Percentiles rank a stretch among this genome's conserved stretches.
Evolutionary conservation across 2,113 vertebrate species (phyloP).

Genomic region (Blennius ocellaris): DNA sequence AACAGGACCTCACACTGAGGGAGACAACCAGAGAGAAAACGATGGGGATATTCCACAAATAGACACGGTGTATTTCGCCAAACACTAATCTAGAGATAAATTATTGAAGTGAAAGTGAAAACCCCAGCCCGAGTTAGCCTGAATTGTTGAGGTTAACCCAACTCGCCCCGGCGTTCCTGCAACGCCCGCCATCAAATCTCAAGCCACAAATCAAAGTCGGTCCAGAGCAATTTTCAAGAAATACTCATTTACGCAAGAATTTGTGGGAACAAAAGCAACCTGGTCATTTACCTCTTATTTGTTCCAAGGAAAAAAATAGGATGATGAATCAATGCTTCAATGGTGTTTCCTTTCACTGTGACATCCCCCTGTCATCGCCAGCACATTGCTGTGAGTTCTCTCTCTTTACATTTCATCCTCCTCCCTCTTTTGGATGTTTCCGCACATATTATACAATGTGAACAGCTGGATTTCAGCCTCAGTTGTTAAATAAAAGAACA

Average conservation of each 20-base stretch:
- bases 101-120: slow-evolving; percentile 56
- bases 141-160: slow-evolving; percentile 27
- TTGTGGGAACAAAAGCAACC: slow-evolving; percentile 22
- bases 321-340: neutral
- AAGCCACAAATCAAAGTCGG: slow-evolving; percentile 41
- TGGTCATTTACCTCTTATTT: slow-evolving; percentile 12
- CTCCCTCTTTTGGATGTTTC: too few species aligned
- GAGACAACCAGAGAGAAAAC: slow-evolving; percentile 27
- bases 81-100: slow-evolving; percentile 55
- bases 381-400: neutral
- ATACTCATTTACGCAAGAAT: slow-evolving; percentile 26
- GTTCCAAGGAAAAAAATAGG: slow-evolving; percentile 6
- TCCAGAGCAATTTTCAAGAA: slow-evolving; percentile 27
- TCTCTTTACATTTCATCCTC: neutral
- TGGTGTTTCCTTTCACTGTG: neutral
- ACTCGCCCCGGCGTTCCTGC: slow-evolving; percentile 36
- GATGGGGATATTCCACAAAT: slow-evolving; percentile 33
- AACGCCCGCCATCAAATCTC: slow-evolving; percentile 18
- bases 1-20: slow-evolving; percentile 73
- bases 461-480: too few species aligned
- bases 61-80: slow-evolving; percentile 43
- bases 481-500: too few species aligned
- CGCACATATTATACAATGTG: too few species aligned
- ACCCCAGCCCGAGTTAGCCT: slow-evolving; percentile 28
- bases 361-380: neutral